Percentiles rank a stretch among this genome's conserved stretches.
phyloP scores from a whole-genome alignment of 2,888 invertebrate species.

The Ethmia dodecea region DNA sequence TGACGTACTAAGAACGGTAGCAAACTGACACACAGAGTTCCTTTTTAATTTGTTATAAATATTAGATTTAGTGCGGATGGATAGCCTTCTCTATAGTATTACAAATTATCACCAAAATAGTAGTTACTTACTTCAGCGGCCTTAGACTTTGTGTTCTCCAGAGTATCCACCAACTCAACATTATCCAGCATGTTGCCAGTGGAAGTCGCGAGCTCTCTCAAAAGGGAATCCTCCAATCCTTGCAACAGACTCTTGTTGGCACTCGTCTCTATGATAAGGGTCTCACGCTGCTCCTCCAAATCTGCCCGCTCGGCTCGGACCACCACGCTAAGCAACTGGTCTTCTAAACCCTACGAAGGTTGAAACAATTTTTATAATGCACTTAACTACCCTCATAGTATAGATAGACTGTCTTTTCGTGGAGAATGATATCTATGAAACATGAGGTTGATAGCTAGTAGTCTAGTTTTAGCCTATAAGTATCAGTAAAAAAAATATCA shows the following conservation, averaged over 20 bases:
- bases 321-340: conserved; percentile 93
- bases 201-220: conserved; percentile 90
- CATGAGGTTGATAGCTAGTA: too few relatives aligned
- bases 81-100: too few relatives aligned
- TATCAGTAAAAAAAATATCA: not conserved
- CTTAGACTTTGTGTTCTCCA: conserved; percentile 93
- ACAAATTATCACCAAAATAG: too few relatives aligned
- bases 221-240: conserved; percentile 89
- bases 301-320: conserved; percentile 92
- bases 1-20: too few relatives aligned
- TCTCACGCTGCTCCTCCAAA: conserved; percentile 91
- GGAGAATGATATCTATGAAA: too few relatives aligned
- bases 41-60: too few relatives aligned
- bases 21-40: too few relatives aligned
- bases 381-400: too few relatives aligned
- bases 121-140: conserved; percentile 87
- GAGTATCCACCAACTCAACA: conserved; percentile 87
- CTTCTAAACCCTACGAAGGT: conserved; percentile 90
- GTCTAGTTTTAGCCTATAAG: too few relatives aligned
- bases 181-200: conserved; percentile 96
- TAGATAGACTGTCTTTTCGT: too few relatives aligned
- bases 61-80: too few relatives aligned
- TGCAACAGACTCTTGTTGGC: conserved; percentile 90
- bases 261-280: conserved; percentile 89
- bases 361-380: too few relatives aligned